These are phyloP conservation scores for Drosophila eohydei DNA, from an alignment of 2,888 invertebrate genomes.

Conservation along the genomic window DNA sequence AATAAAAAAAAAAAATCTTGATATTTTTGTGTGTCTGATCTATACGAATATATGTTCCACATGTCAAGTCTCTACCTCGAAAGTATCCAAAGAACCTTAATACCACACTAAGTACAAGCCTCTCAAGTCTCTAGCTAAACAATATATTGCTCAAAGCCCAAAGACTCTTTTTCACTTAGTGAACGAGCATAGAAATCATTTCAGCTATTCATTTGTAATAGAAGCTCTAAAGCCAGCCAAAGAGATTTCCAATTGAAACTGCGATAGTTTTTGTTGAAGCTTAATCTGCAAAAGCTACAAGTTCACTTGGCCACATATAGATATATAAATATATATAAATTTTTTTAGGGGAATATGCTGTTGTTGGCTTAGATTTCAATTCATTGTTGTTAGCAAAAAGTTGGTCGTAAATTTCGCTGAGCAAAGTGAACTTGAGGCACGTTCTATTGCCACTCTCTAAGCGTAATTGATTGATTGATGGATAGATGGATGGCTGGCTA, in stretches of 20 bases:
- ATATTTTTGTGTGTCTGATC: too few species aligned
- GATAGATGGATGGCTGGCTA: conserved; percentile 53
- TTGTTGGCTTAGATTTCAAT: conserved; percentile 33
- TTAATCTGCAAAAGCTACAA: conserved; percentile 9
- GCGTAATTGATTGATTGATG: conserved; percentile 77
- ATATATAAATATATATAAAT: not conserved
- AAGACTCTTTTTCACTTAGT: not conserved
- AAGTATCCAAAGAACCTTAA: too few species aligned
- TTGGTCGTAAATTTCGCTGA: conserved; percentile 70
- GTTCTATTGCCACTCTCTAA: conserved; percentile 64
- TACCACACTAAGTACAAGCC: too few species aligned
- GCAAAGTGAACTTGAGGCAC: conserved; percentile 61
- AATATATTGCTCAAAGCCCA: not conserved
- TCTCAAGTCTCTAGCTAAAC: too few species aligned
- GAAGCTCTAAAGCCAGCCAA: conserved; percentile 2
- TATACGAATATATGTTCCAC: too few species aligned
- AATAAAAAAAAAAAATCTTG: too few species aligned
- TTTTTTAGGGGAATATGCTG: not conserved
- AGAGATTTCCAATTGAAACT: conserved; percentile 19
- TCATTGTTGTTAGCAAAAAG: conserved; percentile 62
- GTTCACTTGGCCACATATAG: not conserved
- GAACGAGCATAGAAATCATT: not conserved
- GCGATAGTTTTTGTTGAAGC: conserved; percentile 8
- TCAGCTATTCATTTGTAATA: conserved; percentile 3
- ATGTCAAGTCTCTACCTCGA: too few species aligned